A percentile compares a stretch with the other conserved stretches of the same genome.
These are phyloP conservation scores for Latrodectus elegans DNA, from an alignment of 2,888 invertebrate species.

Conservation along the genomic window DNA sequence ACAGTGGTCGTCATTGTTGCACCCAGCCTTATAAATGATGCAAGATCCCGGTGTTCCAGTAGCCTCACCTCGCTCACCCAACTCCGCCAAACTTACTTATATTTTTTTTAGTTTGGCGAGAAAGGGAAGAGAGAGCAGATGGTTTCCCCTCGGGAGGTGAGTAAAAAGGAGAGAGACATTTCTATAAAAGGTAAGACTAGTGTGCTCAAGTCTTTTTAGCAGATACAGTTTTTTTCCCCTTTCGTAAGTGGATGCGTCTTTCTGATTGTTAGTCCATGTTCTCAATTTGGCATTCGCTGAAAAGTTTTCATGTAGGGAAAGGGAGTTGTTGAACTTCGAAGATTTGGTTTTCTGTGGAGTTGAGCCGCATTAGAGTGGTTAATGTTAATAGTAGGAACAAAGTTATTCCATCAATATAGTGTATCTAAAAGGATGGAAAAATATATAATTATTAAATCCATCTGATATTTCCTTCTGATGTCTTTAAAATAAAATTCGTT, in stretches of 20 bases:
- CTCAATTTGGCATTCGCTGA: conserved; percentile 8
- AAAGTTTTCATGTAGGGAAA: conserved; percentile 11
- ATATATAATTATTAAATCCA: no score
- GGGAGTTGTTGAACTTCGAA: not conserved
- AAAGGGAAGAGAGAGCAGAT: conserved; percentile 15
- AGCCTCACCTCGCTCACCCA: not conserved
- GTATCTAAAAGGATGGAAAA: no score
- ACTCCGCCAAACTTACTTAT: not conserved
- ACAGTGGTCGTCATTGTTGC: conserved; percentile 4
- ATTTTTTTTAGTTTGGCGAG: conserved; percentile 14
- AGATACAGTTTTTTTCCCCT: conserved; percentile 9
- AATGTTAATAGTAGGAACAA: no score
- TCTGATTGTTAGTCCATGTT: conserved; percentile 18
- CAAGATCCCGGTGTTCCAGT: conserved; percentile 31
- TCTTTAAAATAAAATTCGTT: no score
- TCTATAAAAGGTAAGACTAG: not conserved
- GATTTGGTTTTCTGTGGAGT: no score
- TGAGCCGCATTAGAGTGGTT: no score
- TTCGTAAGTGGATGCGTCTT: conserved; percentile 2
- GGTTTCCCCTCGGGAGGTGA: conserved; percentile 7
- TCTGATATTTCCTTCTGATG: no score
- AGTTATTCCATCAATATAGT: no score
- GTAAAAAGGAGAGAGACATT: not conserved
- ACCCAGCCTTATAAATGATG: conserved; percentile 44
- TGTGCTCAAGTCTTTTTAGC: no score